phyloP scores from a whole-genome alignment of 2,888 invertebrate genomes.

The Caenorhabditis doughertyi region DNA sequence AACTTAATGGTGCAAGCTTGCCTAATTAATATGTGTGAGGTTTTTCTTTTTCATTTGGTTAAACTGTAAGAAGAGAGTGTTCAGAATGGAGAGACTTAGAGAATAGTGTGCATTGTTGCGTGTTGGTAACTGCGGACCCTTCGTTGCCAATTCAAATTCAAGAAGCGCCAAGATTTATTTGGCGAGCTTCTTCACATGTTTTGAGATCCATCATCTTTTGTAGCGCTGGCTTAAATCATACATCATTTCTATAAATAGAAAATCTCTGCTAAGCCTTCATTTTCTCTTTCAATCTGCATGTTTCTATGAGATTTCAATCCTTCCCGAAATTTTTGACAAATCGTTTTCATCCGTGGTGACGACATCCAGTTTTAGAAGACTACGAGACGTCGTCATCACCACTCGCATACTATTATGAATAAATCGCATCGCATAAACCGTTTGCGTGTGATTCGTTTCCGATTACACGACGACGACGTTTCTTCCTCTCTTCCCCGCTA shows the following conservation, averaged over 20 bases:
- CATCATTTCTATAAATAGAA: background rate
- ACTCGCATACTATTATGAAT: slow-evolving; percentile 60
- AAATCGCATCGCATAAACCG: slow-evolving; percentile 62
- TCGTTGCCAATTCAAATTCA: background rate
- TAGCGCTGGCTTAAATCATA: background rate
- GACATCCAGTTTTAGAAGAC: slow-evolving; percentile 50
- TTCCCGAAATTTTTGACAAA: slow-evolving; percentile 35
- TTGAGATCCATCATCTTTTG: background rate
- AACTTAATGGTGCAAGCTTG: slow-evolving; percentile 1
- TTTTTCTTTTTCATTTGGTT: background rate
- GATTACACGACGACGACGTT: slow-evolving; percentile 46
- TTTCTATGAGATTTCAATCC: slow-evolving; percentile 38
- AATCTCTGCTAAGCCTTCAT: background rate
- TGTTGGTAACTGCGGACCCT: slow-evolving; percentile 26
- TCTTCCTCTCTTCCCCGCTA: background rate
- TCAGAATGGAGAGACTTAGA: background rate
- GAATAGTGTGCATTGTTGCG: slow-evolving; percentile 4
- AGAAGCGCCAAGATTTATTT: background rate
- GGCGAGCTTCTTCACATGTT: background rate
- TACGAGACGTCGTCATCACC: slow-evolving; percentile 43
- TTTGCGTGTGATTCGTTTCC: slow-evolving; percentile 58
- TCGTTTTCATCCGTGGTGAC: slow-evolving; percentile 13
- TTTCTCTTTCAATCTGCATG: background rate
- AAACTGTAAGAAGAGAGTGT: background rate
- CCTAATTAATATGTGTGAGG: too few relatives aligned